phyloP scores from a whole-genome alignment of 1,140 invertebrate species.

The Euborellia annulipes region DNA sequence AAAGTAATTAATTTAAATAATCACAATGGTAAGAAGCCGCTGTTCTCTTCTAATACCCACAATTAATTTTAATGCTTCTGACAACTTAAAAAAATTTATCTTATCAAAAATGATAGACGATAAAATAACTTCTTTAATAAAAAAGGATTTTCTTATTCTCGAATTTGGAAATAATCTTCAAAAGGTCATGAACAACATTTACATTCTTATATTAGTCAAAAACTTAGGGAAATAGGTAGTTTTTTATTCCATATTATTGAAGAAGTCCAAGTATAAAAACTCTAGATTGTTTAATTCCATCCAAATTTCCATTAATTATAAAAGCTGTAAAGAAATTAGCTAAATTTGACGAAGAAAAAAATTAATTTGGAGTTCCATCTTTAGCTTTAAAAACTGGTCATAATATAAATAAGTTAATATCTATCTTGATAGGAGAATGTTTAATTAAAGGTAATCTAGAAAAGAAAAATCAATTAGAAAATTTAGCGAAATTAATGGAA shows the following conservation, averaged over 20 bases:
- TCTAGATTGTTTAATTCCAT: background rate
- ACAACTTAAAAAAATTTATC: background rate
- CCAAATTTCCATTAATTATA: background rate
- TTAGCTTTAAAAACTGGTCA: slow-evolving; percentile 1
- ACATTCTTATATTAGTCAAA: background rate
- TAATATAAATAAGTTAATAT: slow-evolving; percentile 3
- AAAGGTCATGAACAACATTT: slow-evolving; percentile 1
- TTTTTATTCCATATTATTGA: slow-evolving; percentile 4
- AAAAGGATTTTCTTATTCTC: background rate
- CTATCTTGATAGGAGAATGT: background rate
- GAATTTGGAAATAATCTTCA: background rate
- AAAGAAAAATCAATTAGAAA: background rate
- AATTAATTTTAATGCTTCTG: background rate
- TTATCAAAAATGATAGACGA: slow-evolving; percentile 1
- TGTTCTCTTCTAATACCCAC: no score
- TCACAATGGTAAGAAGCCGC: no score
- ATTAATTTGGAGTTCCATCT: background rate
- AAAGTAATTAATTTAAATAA: background rate
- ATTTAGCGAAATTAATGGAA: background rate
- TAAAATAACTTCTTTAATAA: background rate
- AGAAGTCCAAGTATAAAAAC: background rate
- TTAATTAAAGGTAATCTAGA: background rate
- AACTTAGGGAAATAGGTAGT: slow-evolving; percentile 2
- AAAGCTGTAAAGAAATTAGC: background rate
- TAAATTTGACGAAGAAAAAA: background rate